phyloP scores from a whole-genome alignment of 1,140 invertebrate genomes.

The Habropoda laboriosa region DNA sequence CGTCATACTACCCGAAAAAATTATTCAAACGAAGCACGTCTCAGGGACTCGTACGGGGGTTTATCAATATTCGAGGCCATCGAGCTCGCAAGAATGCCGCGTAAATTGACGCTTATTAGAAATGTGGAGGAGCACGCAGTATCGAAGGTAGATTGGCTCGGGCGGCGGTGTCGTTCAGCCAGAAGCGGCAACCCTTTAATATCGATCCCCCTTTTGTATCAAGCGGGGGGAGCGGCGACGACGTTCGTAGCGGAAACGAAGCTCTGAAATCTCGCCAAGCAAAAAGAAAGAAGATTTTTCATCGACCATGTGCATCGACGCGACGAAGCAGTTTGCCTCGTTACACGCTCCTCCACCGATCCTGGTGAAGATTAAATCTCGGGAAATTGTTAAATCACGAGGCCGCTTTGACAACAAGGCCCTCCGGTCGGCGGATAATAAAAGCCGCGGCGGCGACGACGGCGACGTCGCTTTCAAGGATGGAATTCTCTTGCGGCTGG shows the following conservation, averaged over 20 bases:
- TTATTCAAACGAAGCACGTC: too few relatives aligned
- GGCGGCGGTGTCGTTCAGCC: conserved; percentile 12
- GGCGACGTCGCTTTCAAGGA: conserved; percentile 10
- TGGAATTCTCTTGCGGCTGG: background rate
- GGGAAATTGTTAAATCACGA: conserved; percentile 53
- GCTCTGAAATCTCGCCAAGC: conserved; percentile 7
- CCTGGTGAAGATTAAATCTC: conserved; percentile 48
- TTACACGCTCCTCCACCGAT: conserved; percentile 11
- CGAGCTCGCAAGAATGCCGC: background rate
- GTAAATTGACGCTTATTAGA: conserved; percentile 52
- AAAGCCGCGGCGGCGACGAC: conserved; percentile 23
- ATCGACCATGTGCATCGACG: conserved; percentile 30
- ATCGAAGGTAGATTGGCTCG: conserved; percentile 41
- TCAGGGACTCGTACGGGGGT: too few relatives aligned
- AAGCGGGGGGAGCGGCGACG: too few relatives aligned
- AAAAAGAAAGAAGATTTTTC: background rate
- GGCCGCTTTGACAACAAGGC: conserved; percentile 33
- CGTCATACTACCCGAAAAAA: too few relatives aligned
- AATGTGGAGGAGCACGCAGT: conserved; percentile 18
- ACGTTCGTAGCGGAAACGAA: conserved; percentile 33
- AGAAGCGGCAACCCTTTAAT: conserved; percentile 29
- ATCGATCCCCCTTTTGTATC: conserved; percentile 38
- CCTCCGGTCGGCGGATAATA: conserved; percentile 22
- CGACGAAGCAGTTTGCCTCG: conserved; percentile 16
- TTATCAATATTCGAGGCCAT: conserved; percentile 3